Base-by-base conservation (phyloP, 2,113 vertebrate genomes). In the Cavia aperea region DNA sequence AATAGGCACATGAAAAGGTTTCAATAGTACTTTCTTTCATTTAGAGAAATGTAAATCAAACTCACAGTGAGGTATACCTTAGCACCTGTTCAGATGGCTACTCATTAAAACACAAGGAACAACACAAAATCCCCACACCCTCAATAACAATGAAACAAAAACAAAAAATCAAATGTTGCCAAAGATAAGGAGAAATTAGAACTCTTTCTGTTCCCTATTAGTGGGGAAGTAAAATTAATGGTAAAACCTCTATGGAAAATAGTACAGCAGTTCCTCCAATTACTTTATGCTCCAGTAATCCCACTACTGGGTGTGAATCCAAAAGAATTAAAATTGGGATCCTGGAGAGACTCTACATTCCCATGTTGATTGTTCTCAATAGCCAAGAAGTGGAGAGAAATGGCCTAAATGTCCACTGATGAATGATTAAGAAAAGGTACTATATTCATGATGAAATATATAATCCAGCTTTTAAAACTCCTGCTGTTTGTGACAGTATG, bases 401-500 rank as follows among this genome's bases (percentile, higher is more conserved):
- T 26, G 13, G 29, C 4, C 7, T 3, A n/a, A 51, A 24, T 75
- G 36, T 13, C 72, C 19, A 7, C 6, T 21, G 3, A 58, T 11
- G 19, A 83, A 49, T 31, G 51, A 33, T 8, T 26, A 46, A 39
- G 46, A 81, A 19, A 63, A 58, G 46, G 12, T 13, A 26, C 4
- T 81, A 5, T 5, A 24, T 33, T 21, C 18, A 19, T 15, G 33
- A 4, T 4, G 46, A 39, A 26, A 70, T 11, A 11, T n/a, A 26
- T 29, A 15, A 56, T 13, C 49, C 14, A 49, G 29, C 21, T 18
- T 66, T 66, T 46, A 33, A 70, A n/a, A n/a, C 2, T 26, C 49
- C 58, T n/a, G 39, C 8, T 29, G 3, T 51, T 11, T 11, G 7
- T 1, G 39, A 62, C 15, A 4, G 23, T 3, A 0, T 9, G 5